Conservation (phyloP, 2,888 invertebrate species). For the Ectropis crepuscularia region DNA sequence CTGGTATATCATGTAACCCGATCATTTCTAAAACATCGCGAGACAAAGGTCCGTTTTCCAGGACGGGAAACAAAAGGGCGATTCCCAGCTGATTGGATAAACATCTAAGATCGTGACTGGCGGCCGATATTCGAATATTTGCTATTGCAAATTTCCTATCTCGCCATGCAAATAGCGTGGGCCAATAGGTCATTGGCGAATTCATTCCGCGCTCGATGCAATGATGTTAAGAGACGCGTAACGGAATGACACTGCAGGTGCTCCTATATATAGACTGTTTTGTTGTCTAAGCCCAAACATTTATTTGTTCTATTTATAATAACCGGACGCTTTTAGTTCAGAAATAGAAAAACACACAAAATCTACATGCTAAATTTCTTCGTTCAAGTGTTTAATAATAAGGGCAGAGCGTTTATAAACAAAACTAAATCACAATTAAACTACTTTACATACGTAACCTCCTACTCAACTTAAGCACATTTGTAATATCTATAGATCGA, state of each 20-base stretch:
- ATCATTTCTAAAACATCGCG: conserved; percentile 37
- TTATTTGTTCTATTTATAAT: too few relatives aligned
- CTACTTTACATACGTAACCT: too few relatives aligned
- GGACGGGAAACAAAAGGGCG: conserved; percentile 46
- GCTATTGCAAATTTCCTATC: conserved; percentile 59
- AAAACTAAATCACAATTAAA: too few relatives aligned
- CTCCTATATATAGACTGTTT: too few relatives aligned
- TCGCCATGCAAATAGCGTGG: conserved; percentile 56
- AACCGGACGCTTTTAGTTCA: too few relatives aligned
- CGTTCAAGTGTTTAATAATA: too few relatives aligned
- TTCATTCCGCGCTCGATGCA: conserved; percentile 39
- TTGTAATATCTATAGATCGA: too few relatives aligned
- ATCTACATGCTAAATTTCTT: too few relatives aligned
- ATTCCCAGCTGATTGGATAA: conserved; percentile 55
- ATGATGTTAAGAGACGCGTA: conserved; percentile 21
- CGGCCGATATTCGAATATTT: conserved; percentile 52
- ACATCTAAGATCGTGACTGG: conserved; percentile 55
- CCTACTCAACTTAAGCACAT: too few relatives aligned
- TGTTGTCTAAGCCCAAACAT: too few relatives aligned
- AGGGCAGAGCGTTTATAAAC: too few relatives aligned
- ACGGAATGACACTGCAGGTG: conserved; percentile 24
- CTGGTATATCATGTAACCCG: conserved; percentile 12
- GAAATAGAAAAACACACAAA: too few relatives aligned
- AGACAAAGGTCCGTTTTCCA: conserved; percentile 38
- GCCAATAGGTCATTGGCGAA: conserved; percentile 54